Base-by-base conservation (phyloP, 2,113 vertebrate species). In the Mobula hypostoma region DNA sequence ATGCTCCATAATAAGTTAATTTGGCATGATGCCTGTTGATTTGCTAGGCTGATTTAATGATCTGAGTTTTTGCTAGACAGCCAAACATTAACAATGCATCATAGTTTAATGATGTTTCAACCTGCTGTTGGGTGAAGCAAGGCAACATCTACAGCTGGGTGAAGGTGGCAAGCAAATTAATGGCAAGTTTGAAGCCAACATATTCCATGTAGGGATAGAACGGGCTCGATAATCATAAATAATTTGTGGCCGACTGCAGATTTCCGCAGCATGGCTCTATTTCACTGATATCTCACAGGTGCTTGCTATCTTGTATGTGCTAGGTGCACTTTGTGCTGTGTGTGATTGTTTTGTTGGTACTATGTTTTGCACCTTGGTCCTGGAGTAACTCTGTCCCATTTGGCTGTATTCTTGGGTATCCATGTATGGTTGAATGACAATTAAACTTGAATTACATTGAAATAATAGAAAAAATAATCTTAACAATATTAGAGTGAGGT, bases 391-490 rank as follows among this genome's bases (percentile, higher is more conserved):
- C 48, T 48, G 48, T 48, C 0, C 48, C 48, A 48, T 48, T 48
- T 48, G 48, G 3, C 48, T 48, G 3, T 48, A 48, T 48, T 48
- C 3, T 1, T 48, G 48, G 48, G 36, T 36, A 36, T 36, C 36
- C 36, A 36, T 36, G 36, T 36, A 36, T 36, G 3, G 48, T 2
- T 48, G 48, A 48, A 48, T 48, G 48, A 48, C 48, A 48, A 48
- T 48, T 48, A 48, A 48, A 48, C 48, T 48, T 48, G 48, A 48
- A 48, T 48, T 48, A 48, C 48, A 48, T 48, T 48, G 48, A 48
- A 48, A 90, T 90, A 90, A 90, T 66, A 3, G 61, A 90, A 90
- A 90, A 68, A 90, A 5, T 32, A 90, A 90, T 90, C 58, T 21
- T n/a, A 90, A 6, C 83, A 63, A 63, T 88, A 63, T 32, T 90